Conservation (phyloP, 2,797 vertebrate genomes). For the Manis javanica region DNA sequence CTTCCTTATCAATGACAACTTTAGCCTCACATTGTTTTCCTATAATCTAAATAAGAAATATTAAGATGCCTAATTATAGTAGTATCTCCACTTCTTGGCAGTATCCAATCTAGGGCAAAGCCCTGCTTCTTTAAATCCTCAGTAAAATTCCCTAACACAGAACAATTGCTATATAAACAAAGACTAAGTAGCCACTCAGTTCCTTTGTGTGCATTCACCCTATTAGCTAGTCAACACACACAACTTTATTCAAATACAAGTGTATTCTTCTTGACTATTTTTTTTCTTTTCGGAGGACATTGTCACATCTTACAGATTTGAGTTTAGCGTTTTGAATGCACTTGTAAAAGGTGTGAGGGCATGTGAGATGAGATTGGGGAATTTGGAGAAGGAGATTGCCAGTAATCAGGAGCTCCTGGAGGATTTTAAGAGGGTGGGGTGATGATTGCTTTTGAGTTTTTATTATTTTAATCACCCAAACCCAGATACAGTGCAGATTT, state of each 20-base stretch:
- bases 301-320: background rate
- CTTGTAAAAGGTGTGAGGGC: background rate
- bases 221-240: background rate
- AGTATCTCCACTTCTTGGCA: background rate
- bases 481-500: background rate
- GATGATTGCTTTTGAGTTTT: background rate
- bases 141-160: background rate
- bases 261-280: background rate
- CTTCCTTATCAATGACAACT: background rate
- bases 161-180: background rate
- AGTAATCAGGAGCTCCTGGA: background rate
- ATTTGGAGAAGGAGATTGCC: background rate
- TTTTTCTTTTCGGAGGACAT: background rate
- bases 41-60: background rate
- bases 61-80: background rate
- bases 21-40: background rate
- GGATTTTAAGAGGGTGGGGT: background rate
- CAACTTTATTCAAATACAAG: background rate
- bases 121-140: background rate
- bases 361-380: background rate
- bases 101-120: background rate
- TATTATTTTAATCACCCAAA: background rate
- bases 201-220: fast-evolving
- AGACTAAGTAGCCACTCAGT: background rate
- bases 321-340: background rate